Evolutionary conservation across 2,888 invertebrate genomes (phyloP).

Genomic region (Didymodactylos carnosus): DNA sequence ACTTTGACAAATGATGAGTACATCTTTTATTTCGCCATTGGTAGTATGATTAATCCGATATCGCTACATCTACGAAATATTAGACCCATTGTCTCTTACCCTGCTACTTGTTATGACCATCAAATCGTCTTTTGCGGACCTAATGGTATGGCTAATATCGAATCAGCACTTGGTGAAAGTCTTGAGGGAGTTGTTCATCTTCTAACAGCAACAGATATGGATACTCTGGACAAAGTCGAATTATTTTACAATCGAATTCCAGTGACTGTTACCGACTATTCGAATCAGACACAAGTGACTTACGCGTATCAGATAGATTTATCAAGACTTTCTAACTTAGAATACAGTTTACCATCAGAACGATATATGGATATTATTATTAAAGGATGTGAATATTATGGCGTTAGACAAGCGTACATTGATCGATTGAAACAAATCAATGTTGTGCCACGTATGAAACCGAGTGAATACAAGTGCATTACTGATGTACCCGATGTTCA

Average conservation of each 20-base stretch:
- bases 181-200: not conserved
- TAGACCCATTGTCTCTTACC: not conserved
- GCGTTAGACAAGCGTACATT: not conserved
- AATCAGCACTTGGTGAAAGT: not conserved
- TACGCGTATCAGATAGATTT: not conserved
- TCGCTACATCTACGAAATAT: not conserved
- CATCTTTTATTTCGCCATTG: not conserved
- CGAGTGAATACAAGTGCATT: not conserved
- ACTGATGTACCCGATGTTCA: not conserved
- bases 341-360: not conserved
- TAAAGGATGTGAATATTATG: not conserved
- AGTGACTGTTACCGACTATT: not conserved
- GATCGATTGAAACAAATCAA: not conserved
- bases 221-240: not conserved
- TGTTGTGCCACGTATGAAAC: not conserved
- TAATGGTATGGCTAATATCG: not conserved
- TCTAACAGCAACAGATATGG: not conserved
- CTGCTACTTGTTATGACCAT: not conserved
- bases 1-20: not conserved
- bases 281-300: not conserved
- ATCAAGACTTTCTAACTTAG: not conserved
- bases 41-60: not conserved
- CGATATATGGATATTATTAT: not conserved
- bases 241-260: not conserved
- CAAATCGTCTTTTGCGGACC: not conserved